Evolutionary conservation across 2,113 vertebrate genomes (phyloP).

Genomic region (Perognathus longimembris): DNA sequence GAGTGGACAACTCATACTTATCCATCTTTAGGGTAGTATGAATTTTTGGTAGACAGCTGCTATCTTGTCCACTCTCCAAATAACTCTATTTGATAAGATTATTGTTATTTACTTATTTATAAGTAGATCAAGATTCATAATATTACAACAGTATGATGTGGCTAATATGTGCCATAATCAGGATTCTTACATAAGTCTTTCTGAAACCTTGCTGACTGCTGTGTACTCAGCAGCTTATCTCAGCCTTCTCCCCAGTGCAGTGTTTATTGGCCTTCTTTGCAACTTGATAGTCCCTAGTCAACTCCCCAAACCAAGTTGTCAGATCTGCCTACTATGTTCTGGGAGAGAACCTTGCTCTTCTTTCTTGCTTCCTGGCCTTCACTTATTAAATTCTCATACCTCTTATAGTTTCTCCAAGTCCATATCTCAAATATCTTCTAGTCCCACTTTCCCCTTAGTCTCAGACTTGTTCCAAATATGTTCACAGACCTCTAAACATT

Average conservation of each 20-base stretch:
- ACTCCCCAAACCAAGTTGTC: neutral
- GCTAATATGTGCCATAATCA: neutral
- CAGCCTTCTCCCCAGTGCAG: neutral
- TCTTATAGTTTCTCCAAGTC: neutral
- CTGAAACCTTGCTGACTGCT: slow-evolving; percentile 11
- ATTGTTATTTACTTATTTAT: neutral
- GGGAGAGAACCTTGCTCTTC: neutral
- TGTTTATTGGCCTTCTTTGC: neutral
- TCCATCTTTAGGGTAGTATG: neutral
- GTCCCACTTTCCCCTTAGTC: neutral
- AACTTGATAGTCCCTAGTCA: neutral
- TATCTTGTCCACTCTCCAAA: neutral
- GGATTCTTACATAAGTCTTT: neutral
- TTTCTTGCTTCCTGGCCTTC: slow-evolving; percentile 8
- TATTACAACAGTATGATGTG: neutral
- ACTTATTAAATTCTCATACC: neutral
- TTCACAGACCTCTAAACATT: neutral
- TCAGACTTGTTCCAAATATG: slow-evolving; percentile 17
- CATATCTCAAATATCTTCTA: neutral
- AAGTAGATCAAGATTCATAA: neutral
- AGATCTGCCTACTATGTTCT: neutral
- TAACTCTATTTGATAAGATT: neutral
- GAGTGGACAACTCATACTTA: neutral
- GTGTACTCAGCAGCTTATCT: neutral
- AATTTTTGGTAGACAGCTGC: neutral